Conservation (phyloP, 2,797 vertebrate genomes). For the Erithacus rubecula region DNA sequence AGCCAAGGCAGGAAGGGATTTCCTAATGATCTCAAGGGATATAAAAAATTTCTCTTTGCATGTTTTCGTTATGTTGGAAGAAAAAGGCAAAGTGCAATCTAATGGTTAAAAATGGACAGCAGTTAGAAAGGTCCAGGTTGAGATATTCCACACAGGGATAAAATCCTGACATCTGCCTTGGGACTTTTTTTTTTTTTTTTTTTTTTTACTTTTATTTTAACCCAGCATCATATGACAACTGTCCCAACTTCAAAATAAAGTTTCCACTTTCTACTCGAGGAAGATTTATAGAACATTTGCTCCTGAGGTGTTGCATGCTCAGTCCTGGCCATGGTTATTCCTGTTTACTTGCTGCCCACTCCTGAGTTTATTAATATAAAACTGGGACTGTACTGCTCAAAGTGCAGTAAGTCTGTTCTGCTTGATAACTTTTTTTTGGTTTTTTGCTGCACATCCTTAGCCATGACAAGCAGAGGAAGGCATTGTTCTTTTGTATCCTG, state of each 20-base stretch:
- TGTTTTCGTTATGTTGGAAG: not conserved
- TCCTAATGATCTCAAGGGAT: not conserved
- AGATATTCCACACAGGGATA: not conserved
- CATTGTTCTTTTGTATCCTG: not conserved
- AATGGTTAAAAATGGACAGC: not conserved
- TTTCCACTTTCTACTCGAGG: not conserved
- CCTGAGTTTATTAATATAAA: conserved; percentile 7
- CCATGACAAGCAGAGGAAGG: not conserved
- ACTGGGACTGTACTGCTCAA: not conserved
- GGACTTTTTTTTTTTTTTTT: no score
- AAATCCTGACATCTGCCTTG: not conserved
- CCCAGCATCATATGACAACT: fast-evolving
- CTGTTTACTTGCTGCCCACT: not conserved
- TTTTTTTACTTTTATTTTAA: fast-evolving
- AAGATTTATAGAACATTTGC: not conserved
- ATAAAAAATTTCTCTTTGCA: not conserved
- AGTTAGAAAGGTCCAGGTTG: not conserved
- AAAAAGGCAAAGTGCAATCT: not conserved
- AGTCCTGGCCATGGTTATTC: not conserved
- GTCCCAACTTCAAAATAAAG: not conserved
- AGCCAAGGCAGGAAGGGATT: not conserved
- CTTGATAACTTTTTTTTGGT: not conserved
- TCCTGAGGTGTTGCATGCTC: not conserved
- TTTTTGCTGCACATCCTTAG: not conserved
- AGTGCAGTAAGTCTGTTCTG: not conserved